Evolutionary conservation across 2,888 invertebrate genomes (phyloP).

Genomic region (Caenorhabditis sinica): DNA sequence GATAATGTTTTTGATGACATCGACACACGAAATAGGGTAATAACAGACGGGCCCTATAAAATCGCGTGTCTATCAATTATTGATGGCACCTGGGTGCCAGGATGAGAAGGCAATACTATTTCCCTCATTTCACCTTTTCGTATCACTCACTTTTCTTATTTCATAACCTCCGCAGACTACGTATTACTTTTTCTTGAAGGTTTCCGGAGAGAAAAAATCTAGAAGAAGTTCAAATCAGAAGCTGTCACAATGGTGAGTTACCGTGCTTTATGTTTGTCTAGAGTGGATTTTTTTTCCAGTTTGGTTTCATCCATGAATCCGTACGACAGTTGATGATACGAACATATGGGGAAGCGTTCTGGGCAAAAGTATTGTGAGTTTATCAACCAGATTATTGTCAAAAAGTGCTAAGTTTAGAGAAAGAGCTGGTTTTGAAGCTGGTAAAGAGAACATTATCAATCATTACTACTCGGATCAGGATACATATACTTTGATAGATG

Average conservation of each 20-base stretch:
- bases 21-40: slow-evolving; percentile 53
- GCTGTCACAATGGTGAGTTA: slow-evolving; percentile 41
- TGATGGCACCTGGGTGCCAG: slow-evolving; percentile 35
- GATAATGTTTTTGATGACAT: slow-evolving; percentile 62
- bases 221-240: background rate
- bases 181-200: background rate
- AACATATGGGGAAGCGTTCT: slow-evolving; percentile 82
- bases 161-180: background rate
- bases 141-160: background rate
- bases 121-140: slow-evolving; percentile 16
- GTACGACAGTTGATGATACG: slow-evolving; percentile 80
- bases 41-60: slow-evolving; percentile 17
- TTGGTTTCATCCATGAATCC: slow-evolving; percentile 83
- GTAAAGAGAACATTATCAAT: slow-evolving; percentile 83
- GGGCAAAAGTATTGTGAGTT: slow-evolving; percentile 79
- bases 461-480: slow-evolving; percentile 82
- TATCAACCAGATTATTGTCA: background rate
- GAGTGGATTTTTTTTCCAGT: slow-evolving; percentile 67
- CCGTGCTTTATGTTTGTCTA: background rate
- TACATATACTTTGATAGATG: slow-evolving; percentile 80
- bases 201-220: background rate
- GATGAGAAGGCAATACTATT: slow-evolving; percentile 1
- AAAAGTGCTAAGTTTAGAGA: slow-evolving; percentile 47
- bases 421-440: slow-evolving; percentile 80
- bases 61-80: slow-evolving; percentile 60